Evolutionary conservation across 1,140 invertebrate species (phyloP).

Genomic region (Liolophura sinensis): DNA sequence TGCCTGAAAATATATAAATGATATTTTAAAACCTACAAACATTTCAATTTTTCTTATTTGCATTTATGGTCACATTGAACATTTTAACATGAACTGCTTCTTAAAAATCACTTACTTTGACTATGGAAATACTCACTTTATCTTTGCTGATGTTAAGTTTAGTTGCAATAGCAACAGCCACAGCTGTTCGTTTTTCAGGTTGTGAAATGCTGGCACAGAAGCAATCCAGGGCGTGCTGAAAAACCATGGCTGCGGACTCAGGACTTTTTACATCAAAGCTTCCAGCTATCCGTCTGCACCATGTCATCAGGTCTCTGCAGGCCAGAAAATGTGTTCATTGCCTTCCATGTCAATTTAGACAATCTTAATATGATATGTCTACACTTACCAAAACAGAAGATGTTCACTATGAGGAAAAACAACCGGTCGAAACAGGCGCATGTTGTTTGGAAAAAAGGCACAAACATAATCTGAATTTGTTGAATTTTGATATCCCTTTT

Average conservation of each 20-base stretch:
- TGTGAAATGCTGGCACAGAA: slow-evolving; percentile 79
- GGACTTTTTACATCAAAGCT: slow-evolving; percentile 76
- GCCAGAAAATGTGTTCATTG: neutral
- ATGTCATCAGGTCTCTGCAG: slow-evolving; percentile 83
- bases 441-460: too few relatives aligned
- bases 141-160: slow-evolving; percentile 81
- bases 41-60: too few relatives aligned
- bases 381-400: too few relatives aligned
- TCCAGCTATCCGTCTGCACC: slow-evolving; percentile 77
- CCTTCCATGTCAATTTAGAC: too few relatives aligned
- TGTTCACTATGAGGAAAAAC: too few relatives aligned
- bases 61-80: too few relatives aligned
- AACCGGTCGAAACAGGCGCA: too few relatives aligned
- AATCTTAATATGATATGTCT: too few relatives aligned
- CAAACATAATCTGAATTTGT: too few relatives aligned
- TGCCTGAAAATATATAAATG: slow-evolving; percentile 58
- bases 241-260: slow-evolving; percentile 75
- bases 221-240: slow-evolving; percentile 90
- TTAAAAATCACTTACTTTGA: too few relatives aligned
- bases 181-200: slow-evolving; percentile 62
- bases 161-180: slow-evolving; percentile 77
- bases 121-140: slow-evolving; percentile 58
- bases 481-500: too few relatives aligned
- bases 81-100: too few relatives aligned
- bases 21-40: neutral